Evolutionary conservation across 1,140 invertebrate genomes (phyloP).

Genomic region (Caenorhabditis inopinata): DNA sequence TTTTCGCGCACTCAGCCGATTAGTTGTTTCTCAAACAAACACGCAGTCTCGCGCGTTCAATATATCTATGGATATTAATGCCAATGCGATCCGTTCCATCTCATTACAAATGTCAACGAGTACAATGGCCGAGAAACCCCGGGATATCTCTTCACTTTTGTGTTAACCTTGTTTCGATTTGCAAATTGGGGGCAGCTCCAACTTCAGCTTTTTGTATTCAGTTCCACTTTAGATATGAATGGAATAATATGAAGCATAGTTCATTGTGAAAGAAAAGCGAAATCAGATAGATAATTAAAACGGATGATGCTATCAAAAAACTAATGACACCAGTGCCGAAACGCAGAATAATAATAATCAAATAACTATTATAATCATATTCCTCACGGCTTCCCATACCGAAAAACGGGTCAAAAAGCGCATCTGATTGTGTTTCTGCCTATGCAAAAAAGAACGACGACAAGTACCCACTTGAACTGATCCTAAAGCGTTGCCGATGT

Average conservation of each 20-base stretch:
- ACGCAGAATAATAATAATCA: conserved; percentile 30
- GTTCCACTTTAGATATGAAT: too few relatives aligned
- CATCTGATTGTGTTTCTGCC: not conserved
- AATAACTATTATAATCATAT: conserved; percentile 28
- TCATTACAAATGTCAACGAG: conserved; percentile 33
- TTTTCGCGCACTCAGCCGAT: conserved; percentile 18
- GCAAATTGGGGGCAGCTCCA: not conserved
- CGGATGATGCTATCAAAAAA: conserved; percentile 24
- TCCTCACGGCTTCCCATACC: conserved; percentile 23
- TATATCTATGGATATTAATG: conserved; percentile 32
- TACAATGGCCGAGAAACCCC: conserved; percentile 27
- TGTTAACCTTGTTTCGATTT: conserved; percentile 3
- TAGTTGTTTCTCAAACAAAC: conserved; percentile 39
- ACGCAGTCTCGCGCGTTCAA: conserved; percentile 19
- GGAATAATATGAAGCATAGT: not conserved
- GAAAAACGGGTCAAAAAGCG: conserved; percentile 18
- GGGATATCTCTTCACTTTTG: conserved; percentile 5
- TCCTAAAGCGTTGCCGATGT: not conserved
- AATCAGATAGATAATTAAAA: conserved; percentile 6
- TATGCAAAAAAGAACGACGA: not conserved
- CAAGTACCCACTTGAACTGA: not conserved
- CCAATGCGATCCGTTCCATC: conserved; percentile 29
- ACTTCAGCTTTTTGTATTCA: not conserved
- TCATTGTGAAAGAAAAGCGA: not conserved
- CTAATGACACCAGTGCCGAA: not conserved